Evolutionary conservation across 2,888 invertebrate genomes (phyloP).

Genomic region (Sphaerophoria rueppellii): DNA sequence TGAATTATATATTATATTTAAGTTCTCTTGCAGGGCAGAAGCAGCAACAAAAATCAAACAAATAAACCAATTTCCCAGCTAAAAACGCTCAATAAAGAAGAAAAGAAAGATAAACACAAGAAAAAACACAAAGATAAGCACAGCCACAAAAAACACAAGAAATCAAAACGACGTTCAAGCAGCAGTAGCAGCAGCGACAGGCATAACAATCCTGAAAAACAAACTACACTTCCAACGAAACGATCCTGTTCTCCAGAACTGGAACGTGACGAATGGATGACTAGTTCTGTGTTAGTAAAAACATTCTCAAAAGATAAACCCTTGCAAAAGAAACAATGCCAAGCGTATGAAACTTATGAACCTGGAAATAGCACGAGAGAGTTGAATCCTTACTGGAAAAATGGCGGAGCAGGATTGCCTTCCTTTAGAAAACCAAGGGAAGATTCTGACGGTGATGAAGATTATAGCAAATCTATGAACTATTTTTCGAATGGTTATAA

Average conservation of each 20-base stretch:
- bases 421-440: slow-evolving; percentile 80
- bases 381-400: slow-evolving; percentile 96
- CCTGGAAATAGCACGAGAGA: slow-evolving; percentile 89
- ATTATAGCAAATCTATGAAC: not conserved
- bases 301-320: slow-evolving; percentile 82
- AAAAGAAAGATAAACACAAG: slow-evolving; percentile 75
- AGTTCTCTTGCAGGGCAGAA: slow-evolving; percentile 5
- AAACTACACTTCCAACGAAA: slow-evolving; percentile 49
- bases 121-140: slow-evolving; percentile 78
- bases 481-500: not conserved
- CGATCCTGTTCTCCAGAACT: slow-evolving; percentile 63
- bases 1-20: not conserved
- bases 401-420: slow-evolving; percentile 93
- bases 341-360: slow-evolving; percentile 84
- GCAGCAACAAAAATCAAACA: slow-evolving; percentile 74
- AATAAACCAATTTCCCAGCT: slow-evolving; percentile 78
- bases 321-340: slow-evolving; percentile 83
- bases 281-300: slow-evolving; percentile 82
- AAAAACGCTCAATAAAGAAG: slow-evolving; percentile 75
- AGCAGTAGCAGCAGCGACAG: not conserved
- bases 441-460: slow-evolving; percentile 77
- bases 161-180: slow-evolving; percentile 6
- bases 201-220: slow-evolving; percentile 63
- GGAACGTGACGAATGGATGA: slow-evolving; percentile 91
- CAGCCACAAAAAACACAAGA: slow-evolving; percentile 75